A percentile compares a stretch with the other conserved stretches of the same genome.
Conservation (phyloP, 1,140 invertebrate genomes). For the Sesamia nonagrioides region DNA sequence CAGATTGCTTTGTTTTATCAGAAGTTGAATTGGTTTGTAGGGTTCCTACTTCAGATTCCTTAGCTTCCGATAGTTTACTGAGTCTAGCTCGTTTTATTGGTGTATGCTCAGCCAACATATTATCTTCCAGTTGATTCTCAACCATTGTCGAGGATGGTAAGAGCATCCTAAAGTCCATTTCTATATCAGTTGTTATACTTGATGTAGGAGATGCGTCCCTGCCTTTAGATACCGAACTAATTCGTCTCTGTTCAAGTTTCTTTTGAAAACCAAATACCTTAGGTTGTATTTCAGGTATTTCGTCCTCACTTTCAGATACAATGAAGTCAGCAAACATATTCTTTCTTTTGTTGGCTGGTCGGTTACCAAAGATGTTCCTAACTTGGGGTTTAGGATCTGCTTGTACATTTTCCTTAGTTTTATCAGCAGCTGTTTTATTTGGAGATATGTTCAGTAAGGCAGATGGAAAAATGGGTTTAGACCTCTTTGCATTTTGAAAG, state of each 20-base stretch:
- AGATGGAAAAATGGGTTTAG: conserved; percentile 70
- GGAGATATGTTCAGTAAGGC: conserved; percentile 70
- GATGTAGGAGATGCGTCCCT: conserved; percentile 64
- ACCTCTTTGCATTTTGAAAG: conserved; percentile 66
- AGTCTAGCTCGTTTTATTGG: conserved; percentile 66
- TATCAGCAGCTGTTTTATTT: conserved; percentile 71
- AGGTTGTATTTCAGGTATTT: conserved; percentile 75
- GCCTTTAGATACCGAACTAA: conserved; percentile 53
- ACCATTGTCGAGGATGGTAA: conserved; percentile 83
- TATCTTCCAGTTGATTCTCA: conserved; percentile 67
- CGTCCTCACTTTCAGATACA: conserved; percentile 79
- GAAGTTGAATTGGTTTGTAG: conserved; percentile 23
- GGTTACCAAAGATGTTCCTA: conserved; percentile 74
- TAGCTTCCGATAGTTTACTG: conserved; percentile 62
- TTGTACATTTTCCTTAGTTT: conserved; percentile 65
- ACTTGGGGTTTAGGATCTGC: conserved; percentile 62
- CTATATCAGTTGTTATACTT: conserved; percentile 72
- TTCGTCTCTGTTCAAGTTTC: conserved; percentile 53
- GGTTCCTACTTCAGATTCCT: conserved; percentile 52
- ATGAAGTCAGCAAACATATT: conserved; percentile 80
- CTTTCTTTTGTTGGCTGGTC: conserved; percentile 69
- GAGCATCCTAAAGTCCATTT: conserved; percentile 77
- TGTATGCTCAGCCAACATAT: conserved; percentile 53
- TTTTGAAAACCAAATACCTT: conserved; percentile 74
- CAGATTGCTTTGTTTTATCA: conserved; percentile 57